Conservation (phyloP, 92 coral and sea anemone species). For the Phenganax subtilis region DNA sequence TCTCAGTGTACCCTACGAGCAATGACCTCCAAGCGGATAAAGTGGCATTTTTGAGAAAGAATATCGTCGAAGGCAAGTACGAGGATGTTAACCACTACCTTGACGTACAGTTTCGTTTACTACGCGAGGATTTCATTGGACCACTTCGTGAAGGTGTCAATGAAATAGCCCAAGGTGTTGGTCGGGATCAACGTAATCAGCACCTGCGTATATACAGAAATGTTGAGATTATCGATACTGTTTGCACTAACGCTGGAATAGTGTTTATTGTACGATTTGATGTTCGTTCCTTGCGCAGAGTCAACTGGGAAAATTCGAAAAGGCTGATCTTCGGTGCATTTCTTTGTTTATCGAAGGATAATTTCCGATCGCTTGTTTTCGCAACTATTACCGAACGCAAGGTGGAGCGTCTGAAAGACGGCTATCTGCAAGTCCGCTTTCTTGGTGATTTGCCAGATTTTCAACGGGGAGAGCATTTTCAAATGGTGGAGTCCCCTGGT, state of each 20-base stretch:
- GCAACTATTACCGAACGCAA: conserved; percentile 86
- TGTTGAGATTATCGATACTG: conserved; percentile 49
- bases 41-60: conserved; percentile 61
- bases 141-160: conserved; percentile 80
- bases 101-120: conserved; percentile 83
- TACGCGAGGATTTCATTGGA: conserved; percentile 76
- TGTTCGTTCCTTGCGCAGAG: conserved; percentile 38
- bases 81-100: conserved; percentile 70
- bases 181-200: conserved; percentile 56
- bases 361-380: conserved; percentile 62
- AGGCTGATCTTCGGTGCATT: conserved; percentile 77
- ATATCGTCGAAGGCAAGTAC: conserved; percentile 54
- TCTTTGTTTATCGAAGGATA: conserved; percentile 76
- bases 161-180: conserved; percentile 54
- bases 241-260: conserved; percentile 62
- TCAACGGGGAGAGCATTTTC: conserved; percentile 38
- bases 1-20: conserved; percentile 60
- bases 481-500: conserved; percentile 84
- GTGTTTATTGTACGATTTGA: conserved; percentile 60
- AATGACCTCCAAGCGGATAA: conserved; percentile 57
- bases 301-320: conserved; percentile 76
- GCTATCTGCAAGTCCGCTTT: conserved; percentile 68
- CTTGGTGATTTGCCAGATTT: conserved; percentile 46
- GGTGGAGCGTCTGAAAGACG: conserved; percentile 55
- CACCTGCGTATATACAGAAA: conserved; percentile 63